Evolutionary conservation across 2,888 invertebrate genomes (phyloP).

Genomic region (Julus scandinavius): DNA sequence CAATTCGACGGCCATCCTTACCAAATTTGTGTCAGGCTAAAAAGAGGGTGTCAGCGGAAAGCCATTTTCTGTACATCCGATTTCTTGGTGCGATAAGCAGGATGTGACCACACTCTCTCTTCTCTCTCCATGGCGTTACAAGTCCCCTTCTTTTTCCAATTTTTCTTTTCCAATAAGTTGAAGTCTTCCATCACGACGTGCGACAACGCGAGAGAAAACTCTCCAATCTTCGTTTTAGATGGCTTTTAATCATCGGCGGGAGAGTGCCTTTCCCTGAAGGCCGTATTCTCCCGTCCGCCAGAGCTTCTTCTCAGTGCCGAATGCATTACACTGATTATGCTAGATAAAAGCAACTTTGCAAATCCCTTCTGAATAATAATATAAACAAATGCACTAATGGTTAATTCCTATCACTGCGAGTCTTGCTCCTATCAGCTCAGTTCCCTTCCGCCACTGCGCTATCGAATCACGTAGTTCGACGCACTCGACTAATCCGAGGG

Average conservation of each 20-base stretch:
- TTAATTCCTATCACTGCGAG: slow-evolving; percentile 27
- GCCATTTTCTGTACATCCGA: slow-evolving; percentile 38
- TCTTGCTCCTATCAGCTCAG: neutral
- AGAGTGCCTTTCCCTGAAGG: neutral
- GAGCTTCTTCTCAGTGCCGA: neutral
- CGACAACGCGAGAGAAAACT: slow-evolving; percentile 36
- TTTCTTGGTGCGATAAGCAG: slow-evolving; percentile 23
- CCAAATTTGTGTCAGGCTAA: slow-evolving; percentile 45
- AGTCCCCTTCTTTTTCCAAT: neutral
- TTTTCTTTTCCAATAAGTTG: slow-evolving; percentile 1
- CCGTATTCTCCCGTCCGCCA: neutral
- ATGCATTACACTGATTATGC: slow-evolving; percentile 37
- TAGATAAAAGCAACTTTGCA: slow-evolving; percentile 40
- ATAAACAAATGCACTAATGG: slow-evolving; percentile 44
- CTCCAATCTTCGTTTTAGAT: slow-evolving; percentile 9
- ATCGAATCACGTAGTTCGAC: slow-evolving; percentile 34
- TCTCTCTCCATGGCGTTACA: neutral
- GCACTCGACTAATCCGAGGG: slow-evolving; percentile 35
- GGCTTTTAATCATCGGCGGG: neutral
- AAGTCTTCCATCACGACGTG: slow-evolving; percentile 24
- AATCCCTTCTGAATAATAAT: slow-evolving; percentile 45
- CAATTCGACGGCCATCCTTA: slow-evolving; percentile 40
- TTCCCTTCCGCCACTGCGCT: neutral
- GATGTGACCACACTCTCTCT: neutral
- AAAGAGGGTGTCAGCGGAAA: slow-evolving; percentile 46